These are phyloP conservation scores for Shargacucullia verbasci DNA, from an alignment of 2,888 invertebrate species.

Conservation along the genomic window DNA sequence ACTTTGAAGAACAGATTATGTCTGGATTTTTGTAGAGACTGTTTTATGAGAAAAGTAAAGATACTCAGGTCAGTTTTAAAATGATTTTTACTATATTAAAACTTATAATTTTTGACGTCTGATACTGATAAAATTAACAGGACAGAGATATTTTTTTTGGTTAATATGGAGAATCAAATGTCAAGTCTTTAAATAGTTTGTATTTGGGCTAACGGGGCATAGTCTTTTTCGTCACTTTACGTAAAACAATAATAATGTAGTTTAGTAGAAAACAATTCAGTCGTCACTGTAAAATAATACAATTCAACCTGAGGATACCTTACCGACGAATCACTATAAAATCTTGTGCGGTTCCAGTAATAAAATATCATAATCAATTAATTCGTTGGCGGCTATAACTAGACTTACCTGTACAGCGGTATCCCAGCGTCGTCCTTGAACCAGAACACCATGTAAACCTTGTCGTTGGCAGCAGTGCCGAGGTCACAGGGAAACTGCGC, in stretches of 20 bases:
- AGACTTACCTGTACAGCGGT: conserved; percentile 94
- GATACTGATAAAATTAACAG: too few species aligned
- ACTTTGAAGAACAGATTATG: conserved; percentile 15
- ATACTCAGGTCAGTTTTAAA: conserved; percentile 2
- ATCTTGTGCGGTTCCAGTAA: too few species aligned
- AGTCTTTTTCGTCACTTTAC: too few species aligned
- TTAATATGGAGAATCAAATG: too few species aligned
- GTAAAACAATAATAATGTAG: too few species aligned
- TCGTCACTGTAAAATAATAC: background rate
- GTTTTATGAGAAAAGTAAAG: conserved; percentile 14
- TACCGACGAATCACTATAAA: background rate
- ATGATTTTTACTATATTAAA: background rate
- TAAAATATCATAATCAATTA: too few species aligned
- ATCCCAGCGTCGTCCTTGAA: conserved; percentile 96
- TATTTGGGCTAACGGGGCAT: too few species aligned
- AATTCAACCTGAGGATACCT: conserved; percentile 1
- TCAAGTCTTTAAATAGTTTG: too few species aligned
- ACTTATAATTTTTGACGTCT: too few species aligned
- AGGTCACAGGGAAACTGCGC: conserved; percentile 96
- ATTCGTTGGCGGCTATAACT: background rate
- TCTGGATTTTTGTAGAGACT: conserved; percentile 24
- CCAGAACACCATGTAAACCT: conserved; percentile 97
- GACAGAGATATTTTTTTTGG: too few species aligned
- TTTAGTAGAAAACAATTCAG: background rate
- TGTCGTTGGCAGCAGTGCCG: conserved; percentile 94